Conservation (phyloP, 2,797 vertebrate species). For the Alcedo quadribrachys region DNA sequence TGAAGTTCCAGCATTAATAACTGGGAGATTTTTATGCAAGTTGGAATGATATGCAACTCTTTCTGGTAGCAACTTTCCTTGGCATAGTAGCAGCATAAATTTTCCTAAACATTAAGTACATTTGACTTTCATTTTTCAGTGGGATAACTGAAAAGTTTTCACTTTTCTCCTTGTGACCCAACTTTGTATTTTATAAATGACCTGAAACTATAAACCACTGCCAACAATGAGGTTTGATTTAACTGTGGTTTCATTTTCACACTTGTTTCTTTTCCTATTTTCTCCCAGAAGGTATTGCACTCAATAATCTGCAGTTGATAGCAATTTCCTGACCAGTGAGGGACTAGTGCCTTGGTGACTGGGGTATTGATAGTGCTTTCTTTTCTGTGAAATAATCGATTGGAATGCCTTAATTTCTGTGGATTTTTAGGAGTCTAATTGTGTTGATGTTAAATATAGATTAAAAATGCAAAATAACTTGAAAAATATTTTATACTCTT, state of each 20-base stretch:
- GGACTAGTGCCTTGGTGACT: slow-evolving; percentile 22
- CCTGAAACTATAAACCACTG: not conserved
- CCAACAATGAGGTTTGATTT: not conserved
- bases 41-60: not conserved
- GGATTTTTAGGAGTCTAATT: not conserved
- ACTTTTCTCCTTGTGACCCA: not conserved
- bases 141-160: not conserved
- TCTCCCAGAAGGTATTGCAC: slow-evolving; percentile 46
- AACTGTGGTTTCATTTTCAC: slow-evolving; percentile 37
- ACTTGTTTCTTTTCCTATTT: slow-evolving; percentile 20
- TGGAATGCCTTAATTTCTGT: not conserved
- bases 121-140: not conserved
- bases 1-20: not conserved
- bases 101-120: not conserved
- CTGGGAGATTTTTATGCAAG: not conserved
- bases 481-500: not conserved
- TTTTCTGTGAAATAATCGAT: slow-evolving; percentile 11
- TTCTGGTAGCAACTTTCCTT: not conserved
- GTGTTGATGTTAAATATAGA: not conserved
- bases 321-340: slow-evolving; percentile 63
- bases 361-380: not conserved
- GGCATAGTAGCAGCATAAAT: not conserved
- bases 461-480: not conserved
- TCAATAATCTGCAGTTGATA: slow-evolving; percentile 37
- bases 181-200: not conserved